Base-by-base conservation (phyloP, 2,797 vertebrate genomes). In the Thamnophis elegans region DNA sequence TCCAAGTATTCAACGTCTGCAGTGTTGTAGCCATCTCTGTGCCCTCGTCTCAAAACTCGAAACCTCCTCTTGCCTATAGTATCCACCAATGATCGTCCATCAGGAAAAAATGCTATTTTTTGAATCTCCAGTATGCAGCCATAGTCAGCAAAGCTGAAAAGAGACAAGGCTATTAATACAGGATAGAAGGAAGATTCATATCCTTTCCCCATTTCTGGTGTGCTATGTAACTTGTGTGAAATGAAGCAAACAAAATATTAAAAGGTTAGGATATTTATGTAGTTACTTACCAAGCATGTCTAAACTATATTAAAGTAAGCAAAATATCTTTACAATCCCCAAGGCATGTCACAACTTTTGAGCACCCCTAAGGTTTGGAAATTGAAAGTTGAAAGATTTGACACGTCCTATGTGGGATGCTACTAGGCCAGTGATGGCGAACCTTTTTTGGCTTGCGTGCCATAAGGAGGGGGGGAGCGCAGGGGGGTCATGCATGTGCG, bases 71-170 rank as follows among this genome's bases (percentile, higher is more conserved):
- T 96, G 20, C 99, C 99, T 0, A 98, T 68, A 0, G 98, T 98
- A 95, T 99, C 98, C 94, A 99, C 98, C 78, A 98, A 97, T 26
- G 98, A 99, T 20, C 99, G 97, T 0, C 99, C 99, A 0, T 99
- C 99, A 0, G 98, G 97, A 92, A 99, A 97, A 94, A 98, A 91
- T 94, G 98, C 98, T 59, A 98, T 96, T 87, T 97, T 95, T 42
- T 96, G 96, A 86, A 99, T 99, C 97, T 99, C 98, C 96, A 99
- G 95, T 96, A 99, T 97, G 91, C 98, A 99, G 94, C 99, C 99
- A 0, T 98, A 98, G 94, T 99, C 98, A 91, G 98, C 97, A 96
- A 99, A 99, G 89, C 99, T 99, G 95, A 60, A 59, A 32, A 47
- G 0, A 22, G 54, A 53, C 20, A 58, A 28, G 5, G 59, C 18